Base-by-base conservation (phyloP, 2,797 vertebrate genomes). In the Syndactyla subalaris region DNA sequence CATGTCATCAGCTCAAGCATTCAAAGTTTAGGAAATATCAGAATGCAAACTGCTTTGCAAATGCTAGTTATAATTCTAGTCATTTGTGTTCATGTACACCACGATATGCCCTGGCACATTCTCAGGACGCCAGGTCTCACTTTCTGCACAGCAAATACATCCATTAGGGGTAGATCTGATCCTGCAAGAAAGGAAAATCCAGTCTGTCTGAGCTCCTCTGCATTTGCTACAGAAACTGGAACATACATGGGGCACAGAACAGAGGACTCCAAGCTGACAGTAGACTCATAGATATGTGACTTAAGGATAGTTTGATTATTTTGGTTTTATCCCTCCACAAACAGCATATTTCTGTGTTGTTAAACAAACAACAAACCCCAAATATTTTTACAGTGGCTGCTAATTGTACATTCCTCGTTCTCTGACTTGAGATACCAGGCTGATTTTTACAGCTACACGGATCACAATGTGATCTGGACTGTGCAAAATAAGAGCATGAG, bases 211-310 rank as follows among this genome's bases (percentile, higher is more conserved):
- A 63, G 39, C 29, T 58, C 34, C n/a, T 5, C 36, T 34, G 2
- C 29, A 39, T 43, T 66, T 77, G 24, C 20, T 39, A 38, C 39
- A 76, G 65, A 65, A 79, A 51, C 12, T 49, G 34, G 7, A 23
- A 29, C 6, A 8, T 10, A 14, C 1, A 0, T 1, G 3, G n/a
- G 19, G 21, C 39, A 77, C 8, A 2, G 38, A 73, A 63, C 27
- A 83, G 41, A 65, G 19, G 12, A 43, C 59, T 57, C 32, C 77
- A 76, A n/a, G 45, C 41, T 82, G 55, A 65, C 15, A 20, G n/a
- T 6, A 55, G 18, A 34, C 38, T 52, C 32, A 45, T 30, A 49
- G 65, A 38, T 5, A 45, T 65, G 36, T 9, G 12, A 45, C 43
- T 68, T 65, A n/a, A 39, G 23, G 36, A 43, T 3, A 22, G 75